These are phyloP conservation scores for Microvelia longipes DNA, from an alignment of 1,140 invertebrate genomes.

Conservation along the genomic window DNA sequence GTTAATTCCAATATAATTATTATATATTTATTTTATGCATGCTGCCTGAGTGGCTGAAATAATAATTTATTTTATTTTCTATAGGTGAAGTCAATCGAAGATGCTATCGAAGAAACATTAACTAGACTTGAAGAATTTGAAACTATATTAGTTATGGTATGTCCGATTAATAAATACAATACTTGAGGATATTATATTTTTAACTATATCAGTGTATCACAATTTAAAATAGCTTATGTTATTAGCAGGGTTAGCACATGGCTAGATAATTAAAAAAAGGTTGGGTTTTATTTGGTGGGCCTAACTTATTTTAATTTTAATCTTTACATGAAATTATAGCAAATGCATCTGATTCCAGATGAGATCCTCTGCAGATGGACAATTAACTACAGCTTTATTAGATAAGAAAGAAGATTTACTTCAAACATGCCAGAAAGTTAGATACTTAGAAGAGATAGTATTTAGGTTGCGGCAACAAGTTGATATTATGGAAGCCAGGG, in stretches of 20 bases:
- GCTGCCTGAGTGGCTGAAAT: too few relatives aligned
- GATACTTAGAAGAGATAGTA: constrained; percentile 29
- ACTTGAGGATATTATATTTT: neutral
- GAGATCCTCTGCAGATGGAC: constrained; percentile 22
- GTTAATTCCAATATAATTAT: too few relatives aligned
- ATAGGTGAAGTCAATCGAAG: constrained; percentile 32
- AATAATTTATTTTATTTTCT: constrained; percentile 3
- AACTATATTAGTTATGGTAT: constrained; percentile 34
- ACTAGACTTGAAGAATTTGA: constrained; percentile 35
- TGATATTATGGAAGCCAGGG: constrained; percentile 31
- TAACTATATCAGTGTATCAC: too few relatives aligned
- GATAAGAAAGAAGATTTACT: constrained; percentile 31
- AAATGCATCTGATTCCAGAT: constrained; percentile 5
- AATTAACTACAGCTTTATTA: constrained; percentile 29
- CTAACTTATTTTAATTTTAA: too few relatives aligned
- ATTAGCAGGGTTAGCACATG: too few relatives aligned
- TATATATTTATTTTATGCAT: too few relatives aligned
- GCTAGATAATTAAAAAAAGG: too few relatives aligned
- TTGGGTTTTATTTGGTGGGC: too few relatives aligned
- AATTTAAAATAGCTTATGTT: too few relatives aligned
- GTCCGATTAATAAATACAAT: constrained; percentile 23
- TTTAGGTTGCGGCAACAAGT: constrained; percentile 30
- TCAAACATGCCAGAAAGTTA: constrained; percentile 31
- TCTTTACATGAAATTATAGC: too few relatives aligned
- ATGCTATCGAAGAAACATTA: constrained; percentile 36